Base-by-base conservation (phyloP, 2,113 vertebrate species). In the Hippoglossus stenolepis region DNA sequence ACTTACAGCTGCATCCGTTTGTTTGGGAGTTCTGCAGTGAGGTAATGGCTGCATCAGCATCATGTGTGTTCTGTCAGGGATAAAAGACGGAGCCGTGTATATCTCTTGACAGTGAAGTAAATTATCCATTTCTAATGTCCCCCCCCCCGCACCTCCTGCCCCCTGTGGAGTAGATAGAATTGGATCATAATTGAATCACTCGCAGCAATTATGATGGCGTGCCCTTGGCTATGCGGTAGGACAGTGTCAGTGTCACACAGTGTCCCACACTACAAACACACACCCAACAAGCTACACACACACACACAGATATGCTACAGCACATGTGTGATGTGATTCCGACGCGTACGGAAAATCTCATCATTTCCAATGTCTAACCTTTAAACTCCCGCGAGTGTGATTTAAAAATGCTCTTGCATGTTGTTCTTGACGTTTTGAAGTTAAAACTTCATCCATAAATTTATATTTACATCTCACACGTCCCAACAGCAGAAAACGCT, bases 131-230 rank as follows among this genome's bases (percentile, higher is more conserved):
- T 77, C 78, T 87, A 82, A 77, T 79, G 79, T 84, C 77, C 77
- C 86, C 51, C 17, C 28, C 28, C 28, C 28, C 31, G 81, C 79
- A 75, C 86, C 81, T 79, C 75, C 47, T 80, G 77, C 77, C 80
- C 89, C 88, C 74, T 65, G 83, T 73, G 81, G 87, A 86, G 90
- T 51, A 67, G 80, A 90, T 49, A 68, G 77, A 87, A 86, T 86
- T 89, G 85, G 87, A 91, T 88, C 86, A 89, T 90, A 92, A 93
- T 89, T 89, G 85, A 90, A 91, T 87, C 82, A 85, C 90, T 87
- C 1, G 38, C 75, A 83, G 89, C 85, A 82, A 89, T 91, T 92
- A 90, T 66, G 69, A 85, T 71, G 83, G 57, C 68, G 20, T 80
- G 86, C 84, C 90, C 89, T 88, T 77, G 90, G 85, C 89, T 68